phyloP scores from a whole-genome alignment of 2,113 vertebrate genomes.

The Ailurus styani region DNA sequence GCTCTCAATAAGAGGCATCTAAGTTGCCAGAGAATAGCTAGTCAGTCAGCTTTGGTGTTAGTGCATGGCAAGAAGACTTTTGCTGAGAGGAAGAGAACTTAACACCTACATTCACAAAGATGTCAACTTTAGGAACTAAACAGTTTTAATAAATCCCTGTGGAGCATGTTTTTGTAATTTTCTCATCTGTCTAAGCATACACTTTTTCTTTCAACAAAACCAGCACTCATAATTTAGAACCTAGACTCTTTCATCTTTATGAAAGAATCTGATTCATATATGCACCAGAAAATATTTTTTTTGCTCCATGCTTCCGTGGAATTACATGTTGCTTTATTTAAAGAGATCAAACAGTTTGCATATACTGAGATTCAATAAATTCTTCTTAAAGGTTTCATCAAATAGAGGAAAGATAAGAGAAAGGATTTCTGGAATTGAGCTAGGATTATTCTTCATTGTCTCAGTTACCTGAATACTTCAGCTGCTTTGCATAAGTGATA shows the following conservation, averaged over 20 bases:
- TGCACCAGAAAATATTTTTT: background rate
- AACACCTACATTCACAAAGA: background rate
- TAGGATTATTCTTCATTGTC: conserved; percentile 26
- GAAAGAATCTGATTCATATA: background rate
- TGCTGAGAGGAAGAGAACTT: background rate
- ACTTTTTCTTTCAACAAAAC: background rate
- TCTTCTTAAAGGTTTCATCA: background rate
- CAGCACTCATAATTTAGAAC: background rate
- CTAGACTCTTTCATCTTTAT: background rate
- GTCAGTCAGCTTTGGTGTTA: background rate
- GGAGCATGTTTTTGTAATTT: background rate
- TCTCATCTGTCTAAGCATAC: background rate
- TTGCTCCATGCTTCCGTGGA: background rate
- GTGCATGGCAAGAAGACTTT: background rate
- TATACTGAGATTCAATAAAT: background rate
- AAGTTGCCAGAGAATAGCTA: background rate
- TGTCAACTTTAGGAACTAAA: background rate
- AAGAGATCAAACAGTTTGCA: background rate
- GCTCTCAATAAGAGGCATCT: background rate
- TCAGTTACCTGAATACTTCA: background rate
- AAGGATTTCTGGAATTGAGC: background rate
- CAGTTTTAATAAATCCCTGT: background rate
- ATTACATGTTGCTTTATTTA: background rate
- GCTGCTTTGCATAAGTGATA: background rate
- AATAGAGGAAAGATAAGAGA: background rate